Evolutionary conservation across 2,797 vertebrate genomes (phyloP), one percentile per base, ranked within the genome.

Genomic region (Clarias platycephalus): DNA sequence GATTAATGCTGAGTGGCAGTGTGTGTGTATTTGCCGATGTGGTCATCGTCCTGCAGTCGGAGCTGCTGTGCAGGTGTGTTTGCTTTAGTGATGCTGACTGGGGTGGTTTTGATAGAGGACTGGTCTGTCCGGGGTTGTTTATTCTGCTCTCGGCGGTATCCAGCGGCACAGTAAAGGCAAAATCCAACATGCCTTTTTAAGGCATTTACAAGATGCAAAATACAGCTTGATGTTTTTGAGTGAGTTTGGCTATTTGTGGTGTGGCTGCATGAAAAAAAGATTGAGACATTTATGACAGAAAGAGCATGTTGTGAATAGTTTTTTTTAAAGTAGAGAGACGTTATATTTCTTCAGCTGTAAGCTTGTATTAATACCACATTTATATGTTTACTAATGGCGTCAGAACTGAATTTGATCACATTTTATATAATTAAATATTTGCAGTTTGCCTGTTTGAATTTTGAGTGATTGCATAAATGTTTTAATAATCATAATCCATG

Each of bases 41-140:
- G n/a, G 49, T 55, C 8, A 55, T 20, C n/a, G 49, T 18, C 49
- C 44, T 20, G 26, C n/a, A 28, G n/a, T 55, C 15, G 4, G 44
- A 55, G 49, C 16, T 75, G 71, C 28, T 28, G 16, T 55, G 26
- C 44, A 75, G 71, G 49, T 20, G 71, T 75, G 49, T 55, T 75
- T 75, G 26, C 49, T 55, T 75, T 75, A 75, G 71, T 20, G 71
- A 10, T 75, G 71, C 44, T 75, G 71, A 75, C 71, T 31, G 7
- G n/a, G 49, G 15, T 28, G 8, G 16, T 55, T 74, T 55, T 75
- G n/a, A 55, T 55, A 49, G 26, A 72, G 13, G n/a, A 5, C 22
- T 44, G 37, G 12, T n/a, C 37, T 44, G 70, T 72, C 5, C 18
- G 49, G 18, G 49, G 49, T 55, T 75, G 49, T 75, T 75, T 20